These are phyloP conservation scores for Leptinotarsa juncta DNA, from an alignment of 2,888 invertebrate species.

Conservation along the genomic window DNA sequence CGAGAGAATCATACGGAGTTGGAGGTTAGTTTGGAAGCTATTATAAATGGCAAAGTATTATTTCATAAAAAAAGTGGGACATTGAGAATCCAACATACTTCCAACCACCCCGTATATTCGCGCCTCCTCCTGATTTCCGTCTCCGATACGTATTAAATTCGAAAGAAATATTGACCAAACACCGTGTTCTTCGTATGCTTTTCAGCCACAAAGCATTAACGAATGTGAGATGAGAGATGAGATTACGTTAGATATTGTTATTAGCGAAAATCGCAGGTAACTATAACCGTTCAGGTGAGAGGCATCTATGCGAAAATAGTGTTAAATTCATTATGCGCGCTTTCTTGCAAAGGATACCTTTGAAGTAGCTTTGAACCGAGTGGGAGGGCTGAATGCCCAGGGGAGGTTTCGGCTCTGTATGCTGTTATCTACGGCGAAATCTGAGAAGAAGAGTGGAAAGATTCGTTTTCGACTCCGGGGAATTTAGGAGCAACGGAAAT, in stretches of 20 bases:
- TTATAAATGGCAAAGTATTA: too few relatives aligned
- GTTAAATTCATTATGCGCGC: conserved; percentile 33
- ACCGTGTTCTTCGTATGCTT: conserved; percentile 26
- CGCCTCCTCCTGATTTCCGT: conserved; percentile 18
- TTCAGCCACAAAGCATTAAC: conserved; percentile 27
- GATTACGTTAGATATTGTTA: conserved; percentile 32
- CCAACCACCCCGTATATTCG: background rate
- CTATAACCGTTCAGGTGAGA: conserved; percentile 25
- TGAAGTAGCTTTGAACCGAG: background rate
- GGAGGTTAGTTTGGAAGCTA: too few relatives aligned
- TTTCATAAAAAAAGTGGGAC: too few relatives aligned
- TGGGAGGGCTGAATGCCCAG: background rate
- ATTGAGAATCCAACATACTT: background rate
- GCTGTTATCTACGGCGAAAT: background rate
- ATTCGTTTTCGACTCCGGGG: background rate
- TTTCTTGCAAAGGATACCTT: background rate
- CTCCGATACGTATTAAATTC: conserved; percentile 13
- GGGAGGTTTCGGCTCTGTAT: background rate
- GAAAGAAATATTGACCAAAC: conserved; percentile 19
- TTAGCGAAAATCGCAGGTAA: conserved; percentile 27
- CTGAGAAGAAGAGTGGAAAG: background rate
- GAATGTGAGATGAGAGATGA: conserved; percentile 28
- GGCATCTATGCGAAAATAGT: conserved; percentile 27
- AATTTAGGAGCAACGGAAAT: background rate
- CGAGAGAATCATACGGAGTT: too few relatives aligned